Conservation (phyloP, 2,113 vertebrate genomes). For the Desmodus rotundus region DNA sequence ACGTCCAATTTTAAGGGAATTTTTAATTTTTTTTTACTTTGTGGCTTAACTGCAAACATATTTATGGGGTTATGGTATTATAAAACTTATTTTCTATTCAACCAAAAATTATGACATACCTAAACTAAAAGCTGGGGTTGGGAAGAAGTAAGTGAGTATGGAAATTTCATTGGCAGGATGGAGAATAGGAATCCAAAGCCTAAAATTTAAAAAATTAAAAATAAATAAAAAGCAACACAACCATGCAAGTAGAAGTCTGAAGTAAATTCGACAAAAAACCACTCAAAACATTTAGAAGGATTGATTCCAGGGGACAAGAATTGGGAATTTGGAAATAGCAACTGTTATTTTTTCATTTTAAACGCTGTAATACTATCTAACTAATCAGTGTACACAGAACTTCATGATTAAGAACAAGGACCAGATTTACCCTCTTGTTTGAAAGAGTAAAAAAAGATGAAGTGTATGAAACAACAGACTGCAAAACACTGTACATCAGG, state of each 20-base stretch:
- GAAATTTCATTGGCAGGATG: not conserved
- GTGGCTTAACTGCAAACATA: not conserved
- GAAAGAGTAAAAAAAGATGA: not conserved
- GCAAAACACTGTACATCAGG: not conserved
- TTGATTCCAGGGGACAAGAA: not conserved
- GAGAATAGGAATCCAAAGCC: not conserved
- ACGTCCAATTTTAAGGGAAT: not conserved
- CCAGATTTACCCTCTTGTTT: not conserved
- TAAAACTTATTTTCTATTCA: not conserved
- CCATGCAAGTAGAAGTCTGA: not conserved
- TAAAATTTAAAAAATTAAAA: not conserved
- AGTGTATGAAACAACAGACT: not conserved
- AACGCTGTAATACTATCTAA: not conserved
- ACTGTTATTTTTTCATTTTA: not conserved
- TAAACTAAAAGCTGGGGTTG: not conserved
- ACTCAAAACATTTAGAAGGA: not conserved
- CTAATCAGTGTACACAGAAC: not conserved
- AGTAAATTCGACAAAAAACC: not conserved
- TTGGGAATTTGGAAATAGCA: not conserved
- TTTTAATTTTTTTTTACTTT: not conserved
- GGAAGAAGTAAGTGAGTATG: not conserved
- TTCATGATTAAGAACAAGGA: not conserved
- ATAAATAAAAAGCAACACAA: not conserved
- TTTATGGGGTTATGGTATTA: not conserved
- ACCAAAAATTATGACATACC: not conserved